A percentile compares a stretch with the other conserved stretches of the same genome.
Evolutionary conservation across 2,888 invertebrate species (phyloP).

Genomic region (Alloplasta piceator): DNA sequence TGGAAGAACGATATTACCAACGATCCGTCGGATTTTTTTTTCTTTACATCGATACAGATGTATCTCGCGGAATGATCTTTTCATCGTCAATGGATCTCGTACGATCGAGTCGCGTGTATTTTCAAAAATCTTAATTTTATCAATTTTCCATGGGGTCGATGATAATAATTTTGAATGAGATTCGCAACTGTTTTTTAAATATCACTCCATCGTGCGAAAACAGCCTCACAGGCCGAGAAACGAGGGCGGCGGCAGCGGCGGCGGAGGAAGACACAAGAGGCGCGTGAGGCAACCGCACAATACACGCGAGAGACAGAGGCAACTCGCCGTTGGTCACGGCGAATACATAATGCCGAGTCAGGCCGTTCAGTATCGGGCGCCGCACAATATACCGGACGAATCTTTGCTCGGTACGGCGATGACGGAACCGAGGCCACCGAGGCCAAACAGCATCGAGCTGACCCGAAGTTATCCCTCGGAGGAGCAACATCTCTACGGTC

Average conservation of each 20-base stretch:
- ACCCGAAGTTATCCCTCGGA: slow-evolving; percentile 86
- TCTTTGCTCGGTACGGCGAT: slow-evolving; percentile 85
- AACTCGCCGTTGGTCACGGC: slow-evolving; percentile 93
- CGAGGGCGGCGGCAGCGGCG: slow-evolving; percentile 84
- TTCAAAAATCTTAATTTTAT: too few species aligned
- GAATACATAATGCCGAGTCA: slow-evolving; percentile 91
- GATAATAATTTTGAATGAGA: too few species aligned
- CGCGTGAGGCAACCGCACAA: slow-evolving; percentile 94
- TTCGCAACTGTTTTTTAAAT: slow-evolving; percentile 10
- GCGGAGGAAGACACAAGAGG: slow-evolving; percentile 89
- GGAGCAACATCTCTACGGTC: slow-evolving; percentile 80
- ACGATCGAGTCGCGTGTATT: too few species aligned
- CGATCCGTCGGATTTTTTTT: too few species aligned
- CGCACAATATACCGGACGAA: slow-evolving; percentile 84
- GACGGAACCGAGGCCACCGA: slow-evolving; percentile 88
- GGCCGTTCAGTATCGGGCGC: slow-evolving; percentile 86
- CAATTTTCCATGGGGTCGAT: too few species aligned
- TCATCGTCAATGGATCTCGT: too few species aligned
- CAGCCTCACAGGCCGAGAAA: slow-evolving; percentile 87
- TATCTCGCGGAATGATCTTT: too few species aligned
- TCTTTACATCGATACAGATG: too few species aligned
- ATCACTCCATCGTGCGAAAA: slow-evolving; percentile 63
- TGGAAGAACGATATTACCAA: too few species aligned
- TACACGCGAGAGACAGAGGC: slow-evolving; percentile 93
- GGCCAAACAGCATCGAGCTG: slow-evolving; percentile 95